phyloP scores from a whole-genome alignment of 2,113 vertebrate genomes.

The Ophthalmolycus amberensis region DNA sequence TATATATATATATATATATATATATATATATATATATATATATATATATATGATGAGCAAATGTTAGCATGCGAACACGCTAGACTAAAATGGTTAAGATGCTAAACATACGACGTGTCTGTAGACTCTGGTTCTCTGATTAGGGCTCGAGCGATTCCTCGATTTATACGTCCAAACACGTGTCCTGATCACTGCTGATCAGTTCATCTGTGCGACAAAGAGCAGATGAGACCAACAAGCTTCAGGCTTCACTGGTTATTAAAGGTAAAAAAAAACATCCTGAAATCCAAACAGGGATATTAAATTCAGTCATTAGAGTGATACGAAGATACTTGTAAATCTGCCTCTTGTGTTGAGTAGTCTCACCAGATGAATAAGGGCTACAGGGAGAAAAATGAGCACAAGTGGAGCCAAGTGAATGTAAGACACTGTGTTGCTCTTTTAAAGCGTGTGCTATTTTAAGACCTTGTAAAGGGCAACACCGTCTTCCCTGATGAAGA shows the following conservation, averaged over 20 bases:
- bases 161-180: too few species aligned
- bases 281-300: background rate
- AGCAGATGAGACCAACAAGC: background rate
- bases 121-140: background rate
- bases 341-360: background rate
- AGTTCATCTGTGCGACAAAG: background rate
- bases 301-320: background rate
- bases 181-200: background rate
- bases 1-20: too few species aligned
- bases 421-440: slow-evolving; percentile 53
- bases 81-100: background rate
- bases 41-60: background rate
- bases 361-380: background rate
- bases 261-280: background rate
- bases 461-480: slow-evolving; percentile 65
- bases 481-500: slow-evolving; percentile 59
- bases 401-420: slow-evolving; percentile 48
- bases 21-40: too few species aligned
- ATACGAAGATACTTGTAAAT: background rate
- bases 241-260: background rate
- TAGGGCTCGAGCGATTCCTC: too few species aligned
- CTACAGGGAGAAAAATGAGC: background rate
- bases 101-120: background rate
- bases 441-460: slow-evolving; percentile 54
- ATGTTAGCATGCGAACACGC: background rate